Base-by-base conservation (phyloP, 2,113 vertebrate species). In the Psephotus haematonotus region DNA sequence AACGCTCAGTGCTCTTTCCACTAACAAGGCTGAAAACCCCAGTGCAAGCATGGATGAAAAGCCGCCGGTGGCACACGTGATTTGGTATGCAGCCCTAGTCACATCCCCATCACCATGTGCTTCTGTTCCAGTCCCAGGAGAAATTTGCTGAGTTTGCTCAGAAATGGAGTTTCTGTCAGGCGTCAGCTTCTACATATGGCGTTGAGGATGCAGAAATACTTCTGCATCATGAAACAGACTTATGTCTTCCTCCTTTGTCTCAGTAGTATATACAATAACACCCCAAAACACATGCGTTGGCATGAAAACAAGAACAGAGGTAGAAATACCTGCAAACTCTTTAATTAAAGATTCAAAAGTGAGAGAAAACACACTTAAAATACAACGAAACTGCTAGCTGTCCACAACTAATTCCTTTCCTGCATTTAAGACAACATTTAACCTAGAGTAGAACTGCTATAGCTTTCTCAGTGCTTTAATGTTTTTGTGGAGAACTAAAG, bases 61-160 rank as follows among this genome's bases (percentile, higher is more conserved):
- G 9, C 22, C 31, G 24, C 20, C 2, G 5, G 35, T 5, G 4
- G 22, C 64, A 49, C 6, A 1, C 0, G 0, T 9, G 22, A 46
- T 41, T 84, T 59, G 8, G 25, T 35, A 41, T 10, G 41, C 63
- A 88, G 68, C 23, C 44, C 53, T 22, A 10, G 37, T 29, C 39
- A 85, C 10, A 2, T 27, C 17, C 17, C 22, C 53, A 31, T 19
- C 37, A 49, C 31, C 49, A 7, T 5, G 49, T 47, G 28, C 23
- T 20, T 28, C 49, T 57, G 23, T 22, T 64, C 62, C 65, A 52
- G 49, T 37, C 37, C 50, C 70, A 28, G 47, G n/a, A 76, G 33
- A 88, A 43, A 77, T 44, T 1, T 62, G 9, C 57, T 12, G 46
- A 22, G 24, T 52, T 95, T 88, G 35, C 65, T 75, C 27, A 69